phyloP scores from a whole-genome alignment of 2,797 vertebrate species.

The Helarctos malayanus region DNA sequence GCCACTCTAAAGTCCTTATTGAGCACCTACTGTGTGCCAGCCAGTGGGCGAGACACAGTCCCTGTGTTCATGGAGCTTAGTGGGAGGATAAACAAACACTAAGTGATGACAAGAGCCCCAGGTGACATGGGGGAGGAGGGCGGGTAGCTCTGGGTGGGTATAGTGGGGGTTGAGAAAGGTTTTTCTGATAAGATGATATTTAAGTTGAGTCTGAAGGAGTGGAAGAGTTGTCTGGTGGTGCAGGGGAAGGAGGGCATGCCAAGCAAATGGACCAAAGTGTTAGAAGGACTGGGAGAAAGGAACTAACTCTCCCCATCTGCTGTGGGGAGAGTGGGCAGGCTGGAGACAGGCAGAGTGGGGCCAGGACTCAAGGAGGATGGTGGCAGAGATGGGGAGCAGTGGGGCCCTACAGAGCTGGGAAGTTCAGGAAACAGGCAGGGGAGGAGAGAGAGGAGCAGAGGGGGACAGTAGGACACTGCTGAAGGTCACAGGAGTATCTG shows the following conservation, averaged over 20 bases:
- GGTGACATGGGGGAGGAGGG: background rate
- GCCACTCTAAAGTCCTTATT: background rate
- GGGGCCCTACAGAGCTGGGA: background rate
- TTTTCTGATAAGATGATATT: background rate
- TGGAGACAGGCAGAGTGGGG: background rate
- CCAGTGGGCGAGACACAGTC: fast-evolving
- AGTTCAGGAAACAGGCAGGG: background rate
- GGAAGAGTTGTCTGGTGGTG: background rate
- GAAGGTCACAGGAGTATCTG: background rate
- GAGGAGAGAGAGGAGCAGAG: background rate
- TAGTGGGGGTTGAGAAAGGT: background rate
- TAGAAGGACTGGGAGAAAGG: background rate
- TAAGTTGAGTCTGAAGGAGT: background rate
- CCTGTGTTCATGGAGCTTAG: background rate
- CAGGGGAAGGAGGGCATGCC: background rate
- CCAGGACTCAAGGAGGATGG: background rate
- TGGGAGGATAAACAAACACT: background rate
- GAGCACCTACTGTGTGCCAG: background rate
- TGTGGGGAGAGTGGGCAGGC: background rate
- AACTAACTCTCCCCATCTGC: background rate
- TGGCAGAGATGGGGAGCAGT: background rate
- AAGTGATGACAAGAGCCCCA: background rate
- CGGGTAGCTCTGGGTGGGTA: background rate
- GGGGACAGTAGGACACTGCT: no score
- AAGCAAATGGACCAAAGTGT: background rate